A percentile compares a stretch with the other conserved stretches of the same genome.
Evolutionary conservation across 1,140 invertebrate genomes (phyloP).

Genomic region (Melipona quadrifasciata): DNA sequence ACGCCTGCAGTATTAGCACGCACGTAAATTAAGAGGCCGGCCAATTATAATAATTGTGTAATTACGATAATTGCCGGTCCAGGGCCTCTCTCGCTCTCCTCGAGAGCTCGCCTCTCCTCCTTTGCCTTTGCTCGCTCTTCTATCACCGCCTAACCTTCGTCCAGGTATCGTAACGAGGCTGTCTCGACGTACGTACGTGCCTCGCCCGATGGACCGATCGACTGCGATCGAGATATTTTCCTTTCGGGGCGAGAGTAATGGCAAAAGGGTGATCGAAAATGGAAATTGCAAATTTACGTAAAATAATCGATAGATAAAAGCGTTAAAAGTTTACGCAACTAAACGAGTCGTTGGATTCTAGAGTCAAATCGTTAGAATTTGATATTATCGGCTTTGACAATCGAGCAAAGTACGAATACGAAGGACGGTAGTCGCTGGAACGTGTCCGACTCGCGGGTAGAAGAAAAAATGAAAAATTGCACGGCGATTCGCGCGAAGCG

Average conservation of each 20-base stretch:
- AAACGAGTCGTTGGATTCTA: too few relatives aligned
- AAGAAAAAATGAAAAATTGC: too few relatives aligned
- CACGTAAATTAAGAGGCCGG: slow-evolving; percentile 57
- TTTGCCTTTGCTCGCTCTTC: not conserved
- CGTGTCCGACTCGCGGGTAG: too few relatives aligned
- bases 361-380: too few relatives aligned
- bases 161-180: not conserved
- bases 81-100: not conserved
- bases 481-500: too few relatives aligned
- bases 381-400: too few relatives aligned
- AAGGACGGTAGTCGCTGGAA: too few relatives aligned
- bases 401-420: too few relatives aligned
- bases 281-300: not conserved
- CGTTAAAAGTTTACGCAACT: not conserved
- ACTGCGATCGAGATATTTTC: not conserved
- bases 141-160: not conserved
- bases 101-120: not conserved
- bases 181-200: not conserved
- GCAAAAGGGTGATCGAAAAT: not conserved
- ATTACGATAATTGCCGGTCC: slow-evolving; percentile 61
- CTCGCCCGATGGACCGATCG: not conserved
- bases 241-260: too few relatives aligned
- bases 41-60: slow-evolving; percentile 68
- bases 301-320: not conserved
- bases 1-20: slow-evolving; percentile 55